Evolutionary conservation across 2,888 invertebrate species (phyloP), one percentile per base, ranked within the genome.

Genomic region (Drosophila anceps): DNA sequence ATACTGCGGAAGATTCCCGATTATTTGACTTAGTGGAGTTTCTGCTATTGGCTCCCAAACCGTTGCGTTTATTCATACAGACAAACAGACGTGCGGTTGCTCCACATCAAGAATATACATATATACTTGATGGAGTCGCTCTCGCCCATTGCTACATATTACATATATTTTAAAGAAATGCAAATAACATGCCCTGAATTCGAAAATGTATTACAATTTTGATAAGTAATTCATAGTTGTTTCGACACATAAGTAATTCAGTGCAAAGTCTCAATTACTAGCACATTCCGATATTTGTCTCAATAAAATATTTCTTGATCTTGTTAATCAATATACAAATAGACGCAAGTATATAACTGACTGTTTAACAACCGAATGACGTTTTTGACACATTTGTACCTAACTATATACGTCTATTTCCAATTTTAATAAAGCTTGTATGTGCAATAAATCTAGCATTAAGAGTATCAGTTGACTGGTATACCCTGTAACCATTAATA

Each of bases 311-410:
- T 35, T 50, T 41, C 35, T 48, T 8, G 18, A 1, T 61, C 29
- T 24, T 61, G 46, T 35, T 65, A 63, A 65, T 50, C 48, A 64
- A 27, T 20, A 15, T 33, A 50, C 50, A 63, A 63, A 65, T 29
- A 63, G 27, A 7, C 27, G 13, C 48, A 41, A 41, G 39, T 50
- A 31, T 27, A 50, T 10, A 27, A 0, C 9, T 15, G 27, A 10
- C 39, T 20, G 27, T 24, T 63, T 39, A 50, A 41, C 50, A 27
- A 3, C 15, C 15, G 10, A 9, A 35, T 50, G 63, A 65, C 39
- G 33, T 41, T 35, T 27, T 9, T 50, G 41, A 50, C 33, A 50
- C 48, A 33, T 41, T 7, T 41, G 27, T 20, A 39, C 62, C 24
- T 3, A 46, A 37, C 18, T 12, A 39, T 15, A 18, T 29, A 46